Conservation (phyloP, 23 tunicate species). For the Trididemnum clinides region DNA sequence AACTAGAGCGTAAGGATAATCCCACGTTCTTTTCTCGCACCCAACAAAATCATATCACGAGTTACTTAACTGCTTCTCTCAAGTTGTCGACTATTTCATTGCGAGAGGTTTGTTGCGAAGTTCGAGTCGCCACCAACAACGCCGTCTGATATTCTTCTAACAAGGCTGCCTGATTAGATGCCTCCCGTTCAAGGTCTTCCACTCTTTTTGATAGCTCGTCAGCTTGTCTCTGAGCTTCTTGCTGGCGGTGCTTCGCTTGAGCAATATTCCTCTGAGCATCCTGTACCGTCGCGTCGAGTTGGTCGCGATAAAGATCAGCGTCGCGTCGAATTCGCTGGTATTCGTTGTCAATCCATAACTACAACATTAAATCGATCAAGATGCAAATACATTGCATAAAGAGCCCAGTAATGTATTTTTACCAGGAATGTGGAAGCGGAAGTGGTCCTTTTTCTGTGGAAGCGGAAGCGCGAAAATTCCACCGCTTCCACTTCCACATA, state of each 20-base stretch:
- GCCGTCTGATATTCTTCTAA: slow-evolving; percentile 1
- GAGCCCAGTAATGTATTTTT: too few species aligned
- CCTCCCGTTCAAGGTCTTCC: not conserved
- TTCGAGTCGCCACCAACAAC: not conserved
- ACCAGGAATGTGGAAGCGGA: too few species aligned
- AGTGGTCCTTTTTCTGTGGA: too few species aligned
- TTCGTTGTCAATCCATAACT: slow-evolving; percentile 10
- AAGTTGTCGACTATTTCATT: not conserved
- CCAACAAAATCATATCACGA: too few species aligned
- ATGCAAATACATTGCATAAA: too few species aligned
- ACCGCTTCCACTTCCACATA: too few species aligned
- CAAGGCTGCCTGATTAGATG: not conserved
- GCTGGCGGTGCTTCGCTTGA: not conserved
- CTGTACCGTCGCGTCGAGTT: not conserved
- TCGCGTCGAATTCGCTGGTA: not conserved
- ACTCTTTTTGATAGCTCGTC: not conserved
- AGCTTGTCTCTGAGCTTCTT: not conserved
- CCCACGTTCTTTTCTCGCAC: too few species aligned
- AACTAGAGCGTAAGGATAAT: too few species aligned
- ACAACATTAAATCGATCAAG: too few species aligned
- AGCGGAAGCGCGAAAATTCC: too few species aligned
- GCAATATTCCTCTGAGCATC: not conserved
- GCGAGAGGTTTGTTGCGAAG: not conserved
- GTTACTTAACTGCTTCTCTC: slow-evolving; percentile 3
- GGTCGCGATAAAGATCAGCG: slow-evolving; percentile 4